Conservation (phyloP, 2,888 invertebrate species). For the Ophonus ardosiacus region DNA sequence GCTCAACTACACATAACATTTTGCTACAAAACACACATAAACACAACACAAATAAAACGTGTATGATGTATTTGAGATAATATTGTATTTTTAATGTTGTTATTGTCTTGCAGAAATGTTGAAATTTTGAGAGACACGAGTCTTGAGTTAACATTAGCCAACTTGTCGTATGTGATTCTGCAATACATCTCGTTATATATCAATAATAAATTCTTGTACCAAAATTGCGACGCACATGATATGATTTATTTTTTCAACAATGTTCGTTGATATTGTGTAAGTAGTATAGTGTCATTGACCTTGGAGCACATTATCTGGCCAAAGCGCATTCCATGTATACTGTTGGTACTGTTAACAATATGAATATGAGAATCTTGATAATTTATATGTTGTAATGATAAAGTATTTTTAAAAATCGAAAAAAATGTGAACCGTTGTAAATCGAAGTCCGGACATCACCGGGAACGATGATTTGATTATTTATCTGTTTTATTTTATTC, state of each 20-base stretch:
- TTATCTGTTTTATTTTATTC: slow-evolving; percentile 76
- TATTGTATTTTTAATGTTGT: slow-evolving; percentile 64
- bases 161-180: slow-evolving; percentile 60
- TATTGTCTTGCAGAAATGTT: slow-evolving; percentile 64
- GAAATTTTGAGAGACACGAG: slow-evolving; percentile 58
- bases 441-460: slow-evolving; percentile 69
- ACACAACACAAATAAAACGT: slow-evolving; percentile 2
- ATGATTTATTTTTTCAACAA: slow-evolving; percentile 62
- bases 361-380: slow-evolving; percentile 73
- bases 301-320: slow-evolving; percentile 77
- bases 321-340: slow-evolving; percentile 76
- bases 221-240: slow-evolving; percentile 62
- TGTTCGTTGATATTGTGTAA: slow-evolving; percentile 63
- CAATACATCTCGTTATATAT: slow-evolving; percentile 61
- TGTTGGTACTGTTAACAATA: slow-evolving; percentile 76
- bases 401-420: slow-evolving; percentile 76
- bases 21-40: not conserved
- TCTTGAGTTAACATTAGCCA: slow-evolving; percentile 57
- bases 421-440: slow-evolving; percentile 70
- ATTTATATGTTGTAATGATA: slow-evolving; percentile 77
- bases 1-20: slow-evolving; percentile 11
- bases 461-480: slow-evolving; percentile 72
- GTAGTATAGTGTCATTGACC: slow-evolving; percentile 71
- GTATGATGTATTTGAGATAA: slow-evolving; percentile 37
- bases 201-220: slow-evolving; percentile 60